Evolutionary conservation across 2,888 invertebrate genomes (phyloP).

Genomic region (Mellilla xanthometata): DNA sequence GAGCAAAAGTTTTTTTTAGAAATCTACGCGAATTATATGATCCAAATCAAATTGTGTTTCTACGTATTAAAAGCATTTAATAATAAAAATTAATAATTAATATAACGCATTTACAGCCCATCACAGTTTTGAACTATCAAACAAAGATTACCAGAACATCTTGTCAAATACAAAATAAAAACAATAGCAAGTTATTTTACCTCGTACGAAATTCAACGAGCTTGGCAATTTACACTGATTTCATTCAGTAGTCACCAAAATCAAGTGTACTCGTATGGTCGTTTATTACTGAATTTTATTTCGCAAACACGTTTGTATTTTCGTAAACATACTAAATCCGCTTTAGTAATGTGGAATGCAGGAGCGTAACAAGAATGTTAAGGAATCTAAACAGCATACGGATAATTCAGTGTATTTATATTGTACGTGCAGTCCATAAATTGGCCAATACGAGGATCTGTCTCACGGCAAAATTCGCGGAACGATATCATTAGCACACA

Average conservation of each 20-base stretch:
- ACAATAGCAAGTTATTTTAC: too few species aligned
- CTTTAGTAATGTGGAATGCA: constrained; percentile 30
- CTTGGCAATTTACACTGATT: constrained; percentile 9
- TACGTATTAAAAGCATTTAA: too few species aligned
- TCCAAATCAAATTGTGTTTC: too few species aligned
- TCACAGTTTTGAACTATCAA: too few species aligned
- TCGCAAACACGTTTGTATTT: constrained; percentile 22
- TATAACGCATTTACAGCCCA: too few species aligned
- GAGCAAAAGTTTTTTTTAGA: too few species aligned
- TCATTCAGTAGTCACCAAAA: constrained; percentile 8
- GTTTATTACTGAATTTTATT: constrained; percentile 9
- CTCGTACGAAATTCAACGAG: background rate
- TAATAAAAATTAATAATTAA: too few species aligned
- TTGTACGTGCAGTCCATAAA: constrained; percentile 32
- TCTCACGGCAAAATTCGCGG: constrained; percentile 31
- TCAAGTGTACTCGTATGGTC: background rate
- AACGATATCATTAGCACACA: constrained; percentile 34
- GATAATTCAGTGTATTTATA: constrained; percentile 28
- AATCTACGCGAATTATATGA: too few species aligned
- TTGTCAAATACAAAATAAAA: too few species aligned
- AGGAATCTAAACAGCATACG: constrained; percentile 22
- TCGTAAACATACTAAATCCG: constrained; percentile 22
- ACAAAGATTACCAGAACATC: too few species aligned
- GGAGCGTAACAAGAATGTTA: constrained; percentile 24
- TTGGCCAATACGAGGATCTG: constrained; percentile 29